Conservation (phyloP, 23 tunicate genomes). For the Diplosoma virens region DNA sequence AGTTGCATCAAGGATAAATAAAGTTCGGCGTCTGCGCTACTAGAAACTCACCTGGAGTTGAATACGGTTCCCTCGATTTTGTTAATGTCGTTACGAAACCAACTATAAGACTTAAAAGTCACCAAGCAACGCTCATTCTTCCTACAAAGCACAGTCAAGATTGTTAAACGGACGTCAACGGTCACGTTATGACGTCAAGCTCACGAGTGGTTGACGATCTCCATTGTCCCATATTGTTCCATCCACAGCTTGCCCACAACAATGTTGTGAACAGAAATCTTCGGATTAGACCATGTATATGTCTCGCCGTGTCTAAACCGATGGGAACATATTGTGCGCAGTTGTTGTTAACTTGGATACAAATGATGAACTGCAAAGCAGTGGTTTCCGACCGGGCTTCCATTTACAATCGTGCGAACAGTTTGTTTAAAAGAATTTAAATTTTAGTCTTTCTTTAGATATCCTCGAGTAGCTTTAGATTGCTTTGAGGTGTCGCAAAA, state of each 20-base stretch:
- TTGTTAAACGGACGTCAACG: no score
- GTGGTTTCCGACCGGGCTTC: no score
- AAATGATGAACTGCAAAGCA: no score
- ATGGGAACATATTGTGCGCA: no score
- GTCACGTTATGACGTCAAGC: neutral
- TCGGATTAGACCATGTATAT: conserved; percentile 87
- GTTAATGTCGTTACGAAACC: conserved; percentile 84
- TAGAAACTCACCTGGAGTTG: conserved; percentile 71
- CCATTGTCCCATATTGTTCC: conserved; percentile 86
- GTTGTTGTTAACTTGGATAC: no score
- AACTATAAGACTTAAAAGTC: conserved; percentile 82
- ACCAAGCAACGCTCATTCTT: conserved; percentile 71
- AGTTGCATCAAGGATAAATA: no score
- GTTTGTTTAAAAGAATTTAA: no score
- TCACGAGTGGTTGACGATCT: conserved; percentile 62
- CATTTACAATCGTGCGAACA: no score
- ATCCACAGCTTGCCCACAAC: conserved; percentile 95
- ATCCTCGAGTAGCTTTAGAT: no score
- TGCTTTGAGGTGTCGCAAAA: no score
- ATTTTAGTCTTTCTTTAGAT: no score
- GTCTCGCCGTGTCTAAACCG: conserved; percentile 60
- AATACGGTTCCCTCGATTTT: conserved; percentile 67
- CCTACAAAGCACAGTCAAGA: conserved; percentile 28
- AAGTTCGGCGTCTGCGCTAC: no score
- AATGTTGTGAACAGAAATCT: conserved; percentile 69